phyloP scores from a whole-genome alignment of 2,113 vertebrate species.

The Heterotis niloticus region DNA sequence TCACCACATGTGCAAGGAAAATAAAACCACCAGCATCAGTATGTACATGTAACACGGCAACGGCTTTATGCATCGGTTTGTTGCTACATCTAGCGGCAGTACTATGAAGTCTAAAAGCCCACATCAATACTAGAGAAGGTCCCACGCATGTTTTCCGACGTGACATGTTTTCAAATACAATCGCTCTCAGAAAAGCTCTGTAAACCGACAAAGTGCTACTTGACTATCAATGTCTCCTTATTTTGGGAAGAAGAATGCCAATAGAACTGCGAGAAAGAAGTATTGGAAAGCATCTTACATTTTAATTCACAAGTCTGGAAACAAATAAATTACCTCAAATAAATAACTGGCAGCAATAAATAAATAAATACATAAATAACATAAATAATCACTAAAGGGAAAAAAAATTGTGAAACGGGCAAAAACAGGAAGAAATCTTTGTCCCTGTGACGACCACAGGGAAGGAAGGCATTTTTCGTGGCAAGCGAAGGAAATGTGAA shows the following conservation, averaged over 20 bases:
- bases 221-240: slow-evolving; percentile 30
- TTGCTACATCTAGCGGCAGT: slow-evolving; percentile 64
- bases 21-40: background rate
- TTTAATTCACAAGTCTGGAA: slow-evolving; percentile 50
- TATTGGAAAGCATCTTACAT: slow-evolving; percentile 49
- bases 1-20: background rate
- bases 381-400: slow-evolving; percentile 48
- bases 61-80: slow-evolving; percentile 32
- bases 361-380: slow-evolving; percentile 81
- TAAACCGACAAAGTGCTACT: slow-evolving; percentile 52
- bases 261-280: slow-evolving; percentile 34
- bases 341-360: slow-evolving; percentile 74
- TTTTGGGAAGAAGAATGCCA: slow-evolving; percentile 34
- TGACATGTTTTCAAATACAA: slow-evolving; percentile 40
- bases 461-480: slow-evolving; percentile 23
- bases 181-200: slow-evolving; percentile 39
- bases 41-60: background rate
- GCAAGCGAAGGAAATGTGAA: background rate
- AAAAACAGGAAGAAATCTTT: background rate
- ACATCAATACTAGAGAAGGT: slow-evolving; percentile 31
- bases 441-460: background rate
- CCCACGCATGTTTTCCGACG: slow-evolving; percentile 26
- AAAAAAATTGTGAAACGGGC: slow-evolving; percentile 37
- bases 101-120: slow-evolving; percentile 28
- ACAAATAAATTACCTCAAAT: slow-evolving; percentile 64